Evolutionary conservation across 2,113 vertebrate species (phyloP), one percentile per base, ranked within the genome.

Genomic region (Lepisosteus osseus): DNA sequence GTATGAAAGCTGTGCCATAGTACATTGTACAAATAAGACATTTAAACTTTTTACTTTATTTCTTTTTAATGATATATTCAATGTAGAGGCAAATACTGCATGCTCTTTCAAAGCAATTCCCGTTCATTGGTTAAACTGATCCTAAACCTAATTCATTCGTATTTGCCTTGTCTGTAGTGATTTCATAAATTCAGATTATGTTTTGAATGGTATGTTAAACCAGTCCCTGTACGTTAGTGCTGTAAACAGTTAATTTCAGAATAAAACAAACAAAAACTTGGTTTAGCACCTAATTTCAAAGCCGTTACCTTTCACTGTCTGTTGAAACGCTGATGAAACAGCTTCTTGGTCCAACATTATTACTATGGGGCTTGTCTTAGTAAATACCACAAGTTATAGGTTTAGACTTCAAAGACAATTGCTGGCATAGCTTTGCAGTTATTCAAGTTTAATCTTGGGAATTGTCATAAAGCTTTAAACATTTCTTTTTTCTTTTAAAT

Each of bases 221-320:
- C 7, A 56, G 42, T 66, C 54, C 61, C 61, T 43, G 64, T 63
- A 51, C 13, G 42, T 57, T 90, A 86, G 85, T 90, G 81, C 86
- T 92, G 87, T 88, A 93, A 92, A 93, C 78, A 83, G 92, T 93
- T 93, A 94, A 93, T 87, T 63, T 90, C 80, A 81, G 70, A 69
- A 74, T 63, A 78, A 91, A 84, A 90, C 85, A 92, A 92, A 89
- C 90, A 92, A 94, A 93, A 91, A 92, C 87, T 89, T 90, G 93
- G 93, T 94, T 93, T 93, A 93, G 92, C 90, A 93, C 91, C 90
- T 89, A 93, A 93, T 94, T 94, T 94, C 91, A 93, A 92, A 90
- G 91, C 91, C 89, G 93, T 94, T 94, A 94, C 93, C 92, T 93
- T 94, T 93, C 92, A 93, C 93, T 93, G 91, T 93, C 91, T 94